Conservation (phyloP, 2,113 vertebrate species). For the Tyto alba region DNA sequence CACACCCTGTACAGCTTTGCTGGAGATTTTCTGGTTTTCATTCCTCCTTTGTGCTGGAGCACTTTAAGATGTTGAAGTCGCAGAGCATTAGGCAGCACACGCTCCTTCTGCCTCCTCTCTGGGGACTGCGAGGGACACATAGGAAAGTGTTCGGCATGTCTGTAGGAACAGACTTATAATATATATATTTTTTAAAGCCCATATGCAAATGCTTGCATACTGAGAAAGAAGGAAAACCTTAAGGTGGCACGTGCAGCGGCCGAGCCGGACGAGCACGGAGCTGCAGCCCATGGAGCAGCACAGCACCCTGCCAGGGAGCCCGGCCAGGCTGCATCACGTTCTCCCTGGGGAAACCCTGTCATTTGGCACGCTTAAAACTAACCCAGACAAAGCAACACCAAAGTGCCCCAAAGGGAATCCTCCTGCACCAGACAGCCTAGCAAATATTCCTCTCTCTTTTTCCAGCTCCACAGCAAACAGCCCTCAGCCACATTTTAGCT, state of each 20-base stretch:
- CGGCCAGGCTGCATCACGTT: background rate
- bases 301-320: background rate
- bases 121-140: background rate
- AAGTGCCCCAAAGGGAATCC: background rate
- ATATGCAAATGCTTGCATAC: background rate
- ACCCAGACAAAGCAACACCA: background rate
- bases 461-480: background rate
- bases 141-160: background rate
- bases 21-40: background rate
- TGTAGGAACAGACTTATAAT: background rate
- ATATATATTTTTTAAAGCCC: background rate
- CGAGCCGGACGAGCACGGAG: fast-evolving
- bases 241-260: background rate
- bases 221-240: background rate
- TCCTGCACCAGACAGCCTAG: background rate
- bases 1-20: background rate
- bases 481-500: background rate
- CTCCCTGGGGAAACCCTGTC: background rate
- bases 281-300: background rate
- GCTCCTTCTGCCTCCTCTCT: background rate
- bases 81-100: background rate
- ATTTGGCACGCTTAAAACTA: background rate
- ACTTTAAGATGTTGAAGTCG: fast-evolving
- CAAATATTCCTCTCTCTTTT: background rate
- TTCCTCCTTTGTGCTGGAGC: background rate